A percentile compares a stretch with the other conserved stretches of the same genome.
phyloP scores from a whole-genome alignment of 2,888 invertebrate species.

The Vandiemenella viatica region DNA sequence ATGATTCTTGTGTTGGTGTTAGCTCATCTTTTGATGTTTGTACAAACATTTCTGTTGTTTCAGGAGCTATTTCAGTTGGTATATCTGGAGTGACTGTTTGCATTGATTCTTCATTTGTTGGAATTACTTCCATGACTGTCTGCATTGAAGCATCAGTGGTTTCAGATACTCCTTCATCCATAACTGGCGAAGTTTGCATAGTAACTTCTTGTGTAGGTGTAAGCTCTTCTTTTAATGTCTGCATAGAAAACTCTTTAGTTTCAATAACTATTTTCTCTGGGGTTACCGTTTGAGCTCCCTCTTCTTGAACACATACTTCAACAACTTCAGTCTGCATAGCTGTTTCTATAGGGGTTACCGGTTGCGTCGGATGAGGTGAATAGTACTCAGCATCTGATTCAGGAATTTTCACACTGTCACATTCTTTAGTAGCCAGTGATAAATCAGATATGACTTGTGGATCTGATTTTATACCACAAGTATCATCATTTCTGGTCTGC shows the following conservation, averaged over 20 bases:
- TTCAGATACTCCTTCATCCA: slow-evolving; percentile 10
- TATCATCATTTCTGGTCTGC: too few species aligned
- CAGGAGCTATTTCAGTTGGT: not conserved
- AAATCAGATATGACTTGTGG: too few species aligned
- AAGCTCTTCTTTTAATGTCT: slow-evolving; percentile 32
- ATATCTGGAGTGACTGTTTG: slow-evolving; percentile 19
- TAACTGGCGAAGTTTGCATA: slow-evolving; percentile 11
- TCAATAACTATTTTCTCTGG: slow-evolving; percentile 14
- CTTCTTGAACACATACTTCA: not conserved
- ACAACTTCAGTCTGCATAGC: slow-evolving; percentile 2
- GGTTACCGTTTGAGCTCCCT: slow-evolving; percentile 17
- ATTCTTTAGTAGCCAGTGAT: too few species aligned
- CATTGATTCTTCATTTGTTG: slow-evolving; percentile 5
- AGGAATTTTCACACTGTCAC: too few species aligned
- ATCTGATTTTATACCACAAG: too few species aligned
- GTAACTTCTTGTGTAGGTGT: slow-evolving; percentile 19
- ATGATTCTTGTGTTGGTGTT: slow-evolving; percentile 19
- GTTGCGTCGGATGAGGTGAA: too few species aligned
- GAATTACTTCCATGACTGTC: not conserved
- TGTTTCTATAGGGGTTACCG: slow-evolving; percentile 4
- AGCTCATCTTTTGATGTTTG: slow-evolving; percentile 34
- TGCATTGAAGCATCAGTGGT: slow-evolving; percentile 13
- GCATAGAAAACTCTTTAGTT: slow-evolving; percentile 26
- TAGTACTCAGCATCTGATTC: too few species aligned
- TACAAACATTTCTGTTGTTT: slow-evolving; percentile 23